Evolutionary conservation across 37 sponge, comb jelly and placozoan species (phyloP).

Genomic region (Theonella swinhoei): DNA sequence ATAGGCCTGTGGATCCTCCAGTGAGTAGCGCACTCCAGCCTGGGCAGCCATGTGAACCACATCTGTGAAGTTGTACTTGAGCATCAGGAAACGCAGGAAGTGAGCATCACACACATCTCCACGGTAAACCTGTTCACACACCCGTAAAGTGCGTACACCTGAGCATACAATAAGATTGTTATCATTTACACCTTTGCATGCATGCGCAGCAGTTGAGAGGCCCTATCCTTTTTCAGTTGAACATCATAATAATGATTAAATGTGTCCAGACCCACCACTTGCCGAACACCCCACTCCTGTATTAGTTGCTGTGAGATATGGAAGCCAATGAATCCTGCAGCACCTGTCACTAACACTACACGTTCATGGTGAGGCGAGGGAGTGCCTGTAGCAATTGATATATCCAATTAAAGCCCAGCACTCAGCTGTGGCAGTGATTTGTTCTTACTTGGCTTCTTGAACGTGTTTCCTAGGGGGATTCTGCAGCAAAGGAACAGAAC

Average conservation of each 20-base stretch:
- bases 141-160: neutral
- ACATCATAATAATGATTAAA: slow-evolving; percentile 61
- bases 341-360: slow-evolving; percentile 69
- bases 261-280: slow-evolving; percentile 66
- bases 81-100: slow-evolving; percentile 46
- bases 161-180: neutral
- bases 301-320: slow-evolving; percentile 42
- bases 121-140: slow-evolving; percentile 14
- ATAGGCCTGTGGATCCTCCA: slow-evolving; percentile 52
- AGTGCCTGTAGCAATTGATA: neutral
- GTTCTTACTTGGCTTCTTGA: neutral
- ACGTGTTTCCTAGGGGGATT: too few relatives aligned
- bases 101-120: slow-evolving; percentile 68
- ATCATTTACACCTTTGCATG: slow-evolving; percentile 40
- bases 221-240: slow-evolving; percentile 53
- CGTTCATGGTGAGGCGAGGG: too few relatives aligned
- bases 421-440: neutral
- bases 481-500: too few relatives aligned
- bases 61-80: slow-evolving; percentile 34
- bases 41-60: slow-evolving; percentile 85
- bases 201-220: slow-evolving; percentile 17
- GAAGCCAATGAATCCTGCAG: slow-evolving; percentile 84
- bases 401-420: neutral
- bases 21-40: slow-evolving; percentile 70
- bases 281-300: neutral